Evolutionary conservation across 2,113 vertebrate species (phyloP), one percentile per base, ranked within the genome.

Genomic region (Capra hircus): DNA sequence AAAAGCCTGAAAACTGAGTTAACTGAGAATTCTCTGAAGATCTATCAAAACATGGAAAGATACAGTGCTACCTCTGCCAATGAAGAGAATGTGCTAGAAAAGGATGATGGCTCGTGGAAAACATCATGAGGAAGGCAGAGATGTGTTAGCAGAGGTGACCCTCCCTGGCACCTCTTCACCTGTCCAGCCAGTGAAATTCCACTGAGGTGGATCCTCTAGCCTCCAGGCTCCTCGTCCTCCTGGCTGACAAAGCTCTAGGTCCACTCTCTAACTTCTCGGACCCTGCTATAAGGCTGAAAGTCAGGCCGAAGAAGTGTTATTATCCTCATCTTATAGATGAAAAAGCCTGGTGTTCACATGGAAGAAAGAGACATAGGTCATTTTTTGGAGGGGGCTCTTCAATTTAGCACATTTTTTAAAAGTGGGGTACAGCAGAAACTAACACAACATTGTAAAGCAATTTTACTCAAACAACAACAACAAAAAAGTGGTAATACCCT

Each of bases 121-220:
- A 60, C 36, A 27, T 8, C n/a, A 2, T 12, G 6, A 14, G 23
- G 55, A 13, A 53, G 25, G 53, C 71, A 62, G 59, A 7, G 17
- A 13, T 25, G 12, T 40, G 2, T 25, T 6, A 10, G 3, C 12
- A 16, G 33, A 2, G 2, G 10, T 0, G 6, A 16, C 27, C 48
- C 71, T 50, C 36, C 77, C 52, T 3, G 17, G 40, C 13, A 11
- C 62, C 19, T 60, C 33, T 40, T 25, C 59, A 40, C 57, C 52
- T 0, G 2, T 40, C 77, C 45, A 16, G 12, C 52, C 81, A 33
- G 1, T 12, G 43, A 19, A n/a, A 48, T 55, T 13, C 67, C 3
- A 2, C 5, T 1, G 40, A 6, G 19, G 23, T 0, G 13, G 77
- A 55, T 71, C 25, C 7, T 12, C 7, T 12, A 2, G 83, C n/a